A percentile compares a stretch with the other conserved stretches of the same genome.
Evolutionary conservation across 2,113 vertebrate genomes (phyloP).

Genomic region (Pyxicephalus adspersus): DNA sequence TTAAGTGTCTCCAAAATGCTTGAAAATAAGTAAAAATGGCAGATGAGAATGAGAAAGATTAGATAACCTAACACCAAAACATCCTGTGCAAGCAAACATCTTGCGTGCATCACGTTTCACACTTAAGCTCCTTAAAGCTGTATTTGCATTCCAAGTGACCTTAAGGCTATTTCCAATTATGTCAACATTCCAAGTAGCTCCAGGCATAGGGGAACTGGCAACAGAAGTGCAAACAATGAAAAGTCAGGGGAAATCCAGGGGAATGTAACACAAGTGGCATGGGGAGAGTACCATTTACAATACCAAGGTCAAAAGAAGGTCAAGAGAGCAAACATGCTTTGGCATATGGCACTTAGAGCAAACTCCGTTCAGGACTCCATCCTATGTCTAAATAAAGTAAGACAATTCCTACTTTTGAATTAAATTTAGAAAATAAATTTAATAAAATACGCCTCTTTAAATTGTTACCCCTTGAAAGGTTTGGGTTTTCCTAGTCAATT

Average conservation of each 20-base stretch:
- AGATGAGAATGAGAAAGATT: slow-evolving; percentile 32
- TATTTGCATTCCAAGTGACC: slow-evolving; percentile 33
- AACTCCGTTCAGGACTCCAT: not conserved
- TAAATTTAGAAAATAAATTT: too few species aligned
- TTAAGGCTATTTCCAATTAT: slow-evolving; percentile 26
- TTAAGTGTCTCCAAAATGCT: slow-evolving; percentile 6
- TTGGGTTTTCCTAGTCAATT: too few species aligned
- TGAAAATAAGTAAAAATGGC: not conserved
- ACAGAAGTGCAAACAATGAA: slow-evolving; percentile 18
- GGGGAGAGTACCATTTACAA: slow-evolving; percentile 16
- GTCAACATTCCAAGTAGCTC: slow-evolving; percentile 36
- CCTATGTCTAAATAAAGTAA: too few species aligned
- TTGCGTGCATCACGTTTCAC: slow-evolving; percentile 14
- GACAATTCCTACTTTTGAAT: too few species aligned
- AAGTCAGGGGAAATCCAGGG: slow-evolving; percentile 11
- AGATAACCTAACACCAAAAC: slow-evolving; percentile 44
- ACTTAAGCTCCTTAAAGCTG: slow-evolving; percentile 26
- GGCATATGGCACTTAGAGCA: slow-evolving; percentile 3
- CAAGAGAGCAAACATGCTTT: slow-evolving; percentile 4
- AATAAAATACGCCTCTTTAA: too few species aligned
- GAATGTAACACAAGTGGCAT: slow-evolving; percentile 3
- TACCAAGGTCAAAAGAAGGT: slow-evolving; percentile 22
- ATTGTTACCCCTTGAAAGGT: too few species aligned
- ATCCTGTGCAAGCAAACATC: slow-evolving; percentile 37
- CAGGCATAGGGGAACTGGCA: slow-evolving; percentile 1